Conservation (phyloP, 2,888 invertebrate species). For the Phyllotreta cruciferae region DNA sequence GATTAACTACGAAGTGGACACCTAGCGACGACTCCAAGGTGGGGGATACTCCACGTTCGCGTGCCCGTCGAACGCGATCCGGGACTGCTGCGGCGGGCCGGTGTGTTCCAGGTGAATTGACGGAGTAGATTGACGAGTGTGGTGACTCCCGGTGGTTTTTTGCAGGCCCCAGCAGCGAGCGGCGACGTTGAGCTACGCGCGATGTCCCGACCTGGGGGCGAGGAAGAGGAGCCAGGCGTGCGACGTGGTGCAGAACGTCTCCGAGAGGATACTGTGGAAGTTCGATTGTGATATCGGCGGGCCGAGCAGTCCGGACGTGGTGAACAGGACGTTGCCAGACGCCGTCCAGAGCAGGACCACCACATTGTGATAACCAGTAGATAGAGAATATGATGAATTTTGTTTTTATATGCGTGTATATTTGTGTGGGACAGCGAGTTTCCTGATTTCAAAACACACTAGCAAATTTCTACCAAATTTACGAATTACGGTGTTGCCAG, state of each 20-base stretch:
- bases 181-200: slow-evolving; percentile 55
- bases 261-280: slow-evolving; percentile 59
- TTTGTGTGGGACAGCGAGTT: no score
- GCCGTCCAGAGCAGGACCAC: slow-evolving; percentile 59
- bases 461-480: no score
- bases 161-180: slow-evolving; percentile 47
- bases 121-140: background rate
- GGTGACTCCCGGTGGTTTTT: no score
- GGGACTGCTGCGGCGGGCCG: slow-evolving; percentile 59
- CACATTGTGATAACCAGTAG: slow-evolving; percentile 57
- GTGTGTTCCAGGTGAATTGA: slow-evolving; percentile 49
- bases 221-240: slow-evolving; percentile 54
- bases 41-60: slow-evolving; percentile 54
- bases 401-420: background rate
- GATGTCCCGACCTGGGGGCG: slow-evolving; percentile 47
- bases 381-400: slow-evolving; percentile 8
- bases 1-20: slow-evolving; percentile 66
- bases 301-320: slow-evolving; percentile 59
- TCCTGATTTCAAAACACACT: no score
- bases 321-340: slow-evolving; percentile 55
- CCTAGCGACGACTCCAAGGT: slow-evolving; percentile 62
- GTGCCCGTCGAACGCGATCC: slow-evolving; percentile 57
- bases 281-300: slow-evolving; percentile 59
- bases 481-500: background rate
- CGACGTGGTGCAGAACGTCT: slow-evolving; percentile 90